Conservation (phyloP, 2,888 invertebrate genomes). For the Ectropis crepuscularia region DNA sequence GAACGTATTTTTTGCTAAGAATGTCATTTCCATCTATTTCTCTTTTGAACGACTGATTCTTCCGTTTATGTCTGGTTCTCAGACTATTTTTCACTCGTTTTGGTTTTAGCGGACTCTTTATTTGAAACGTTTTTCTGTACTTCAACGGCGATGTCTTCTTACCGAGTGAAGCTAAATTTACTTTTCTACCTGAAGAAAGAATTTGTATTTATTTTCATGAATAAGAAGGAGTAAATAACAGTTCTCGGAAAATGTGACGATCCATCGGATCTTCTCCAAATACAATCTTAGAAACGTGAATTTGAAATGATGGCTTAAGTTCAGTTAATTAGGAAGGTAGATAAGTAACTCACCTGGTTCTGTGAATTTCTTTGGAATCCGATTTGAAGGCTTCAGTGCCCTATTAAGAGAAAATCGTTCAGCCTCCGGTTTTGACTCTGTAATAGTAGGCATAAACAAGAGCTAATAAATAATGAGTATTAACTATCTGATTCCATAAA, state of each 20-base stretch:
- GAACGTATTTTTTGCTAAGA: constrained; percentile 67
- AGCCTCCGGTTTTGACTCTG: constrained; percentile 44
- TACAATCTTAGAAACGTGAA: constrained; percentile 2
- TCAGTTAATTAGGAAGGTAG: constrained; percentile 9
- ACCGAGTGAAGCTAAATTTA: constrained; percentile 28
- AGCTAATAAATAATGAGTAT: too few relatives aligned
- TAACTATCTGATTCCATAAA: too few relatives aligned
- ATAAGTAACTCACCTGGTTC: constrained; percentile 45
- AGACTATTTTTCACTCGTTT: constrained; percentile 59
- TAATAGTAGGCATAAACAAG: constrained; percentile 33
- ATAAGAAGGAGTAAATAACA: constrained; percentile 3
- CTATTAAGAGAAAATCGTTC: constrained; percentile 49
- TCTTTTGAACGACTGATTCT: constrained; percentile 61
- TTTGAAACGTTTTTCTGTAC: constrained; percentile 63
- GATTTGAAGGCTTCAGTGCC: constrained; percentile 38
- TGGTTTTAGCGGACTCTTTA: constrained; percentile 65
- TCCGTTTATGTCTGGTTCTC: constrained; percentile 54
- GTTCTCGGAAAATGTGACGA: not conserved
- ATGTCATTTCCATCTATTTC: constrained; percentile 63
- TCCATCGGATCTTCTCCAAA: constrained; percentile 4
- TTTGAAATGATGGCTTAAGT: not conserved
- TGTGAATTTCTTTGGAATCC: constrained; percentile 45
- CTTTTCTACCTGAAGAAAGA: constrained; percentile 47
- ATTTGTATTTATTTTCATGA: not conserved
- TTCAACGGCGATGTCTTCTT: constrained; percentile 58